These are phyloP conservation scores for Microhierax caerulescens DNA, from an alignment of 2,797 vertebrate genomes.

Conservation along the genomic window DNA sequence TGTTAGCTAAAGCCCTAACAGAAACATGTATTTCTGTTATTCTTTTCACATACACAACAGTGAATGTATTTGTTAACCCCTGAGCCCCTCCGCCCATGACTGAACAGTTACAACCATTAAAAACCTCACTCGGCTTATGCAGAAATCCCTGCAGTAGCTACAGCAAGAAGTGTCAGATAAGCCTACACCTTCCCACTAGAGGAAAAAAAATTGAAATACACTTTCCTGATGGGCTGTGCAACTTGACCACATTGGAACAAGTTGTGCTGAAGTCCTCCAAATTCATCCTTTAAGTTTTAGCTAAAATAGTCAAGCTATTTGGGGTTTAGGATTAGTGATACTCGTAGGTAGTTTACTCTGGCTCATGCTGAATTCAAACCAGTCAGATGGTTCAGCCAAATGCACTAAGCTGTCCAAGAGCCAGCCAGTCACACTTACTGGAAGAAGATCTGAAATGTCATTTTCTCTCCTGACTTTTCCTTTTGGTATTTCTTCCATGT, in stretches of 20 bases:
- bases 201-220: background rate
- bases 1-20: background rate
- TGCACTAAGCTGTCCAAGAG: background rate
- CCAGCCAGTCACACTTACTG: slow-evolving; percentile 78
- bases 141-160: background rate
- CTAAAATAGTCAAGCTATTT: background rate
- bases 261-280: background rate
- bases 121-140: background rate
- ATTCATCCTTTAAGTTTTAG: background rate
- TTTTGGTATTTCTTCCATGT: slow-evolving; percentile 75
- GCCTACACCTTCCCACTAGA: background rate
- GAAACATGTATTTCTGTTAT: background rate
- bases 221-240: background rate
- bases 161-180: background rate
- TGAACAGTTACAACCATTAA: background rate
- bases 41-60: background rate
- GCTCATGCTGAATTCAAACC: background rate
- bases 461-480: slow-evolving; percentile 69
- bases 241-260: background rate
- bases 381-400: background rate
- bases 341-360: background rate
- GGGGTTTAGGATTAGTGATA: background rate
- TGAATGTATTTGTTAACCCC: background rate
- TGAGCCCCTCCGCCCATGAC: background rate
- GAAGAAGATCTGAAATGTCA: slow-evolving; percentile 89